Evolutionary conservation across 1,140 invertebrate genomes (phyloP).

Genomic region (honey bee (Apis mellifera)): Amel_HAv3.1 CM009934.2:8134501-8135000

Average conservation of each 20-base stretch:
- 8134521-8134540: conserved; percentile 1
- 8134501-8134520: background rate
- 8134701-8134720: background rate
- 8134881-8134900: conserved; percentile 18
- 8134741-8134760: conserved; percentile 9
- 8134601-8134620: conserved; percentile 29
- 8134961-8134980: background rate
- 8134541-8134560: conserved; percentile 1
- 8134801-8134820: conserved; percentile 21
- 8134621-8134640: background rate
- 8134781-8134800: background rate
- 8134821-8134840: conserved; percentile 74
- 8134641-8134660: conserved; percentile 13
- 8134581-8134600: conserved; percentile 19
- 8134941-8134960: background rate
- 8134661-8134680: background rate
- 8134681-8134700: conserved; percentile 6
- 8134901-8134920: background rate
- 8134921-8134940: background rate
- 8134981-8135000: conserved; percentile 9
- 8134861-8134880: conserved; percentile 56
- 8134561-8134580: background rate
- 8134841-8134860: conserved; percentile 74
- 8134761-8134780: background rate
- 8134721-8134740: background rate